Conservation (phyloP, 2,888 invertebrate species). For the Philhelius pedissequus region DNA sequence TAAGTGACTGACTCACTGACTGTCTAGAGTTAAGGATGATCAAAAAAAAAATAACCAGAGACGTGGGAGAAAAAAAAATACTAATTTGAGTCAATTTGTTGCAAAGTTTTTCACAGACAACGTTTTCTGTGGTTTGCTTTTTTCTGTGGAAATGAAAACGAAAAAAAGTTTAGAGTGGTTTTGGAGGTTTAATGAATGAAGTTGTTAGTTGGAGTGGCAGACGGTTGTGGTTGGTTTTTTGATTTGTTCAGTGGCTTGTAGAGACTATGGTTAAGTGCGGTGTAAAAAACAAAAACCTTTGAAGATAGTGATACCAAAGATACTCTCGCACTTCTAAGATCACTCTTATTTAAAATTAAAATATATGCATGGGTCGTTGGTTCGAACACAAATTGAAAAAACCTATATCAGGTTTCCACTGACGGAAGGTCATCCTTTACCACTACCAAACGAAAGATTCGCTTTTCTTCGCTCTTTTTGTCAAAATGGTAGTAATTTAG, state of each 20-base stretch:
- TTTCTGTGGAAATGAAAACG: conserved; percentile 20
- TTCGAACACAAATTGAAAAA: too few species aligned
- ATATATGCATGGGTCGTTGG: too few species aligned
- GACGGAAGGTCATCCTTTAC: too few species aligned
- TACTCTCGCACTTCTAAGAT: background rate
- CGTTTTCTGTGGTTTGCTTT: conserved; percentile 55
- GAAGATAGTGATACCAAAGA: conserved; percentile 27
- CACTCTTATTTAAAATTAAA: background rate
- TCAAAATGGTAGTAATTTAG: too few species aligned
- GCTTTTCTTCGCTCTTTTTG: too few species aligned
- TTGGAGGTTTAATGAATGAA: conserved; percentile 57
- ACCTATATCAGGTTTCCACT: too few species aligned
- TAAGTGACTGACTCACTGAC: conserved; percentile 46
- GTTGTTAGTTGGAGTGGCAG: conserved; percentile 49
- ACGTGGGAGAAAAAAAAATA: conserved; percentile 23
- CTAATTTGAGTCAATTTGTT: conserved; percentile 66
- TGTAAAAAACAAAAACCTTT: conserved; percentile 68
- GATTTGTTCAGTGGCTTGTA: conserved; percentile 56
- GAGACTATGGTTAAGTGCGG: conserved; percentile 68
- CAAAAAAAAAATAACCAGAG: conserved; percentile 14
- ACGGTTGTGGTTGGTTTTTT: conserved; percentile 35
- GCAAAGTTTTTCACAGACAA: conserved; percentile 46
- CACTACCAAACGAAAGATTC: too few species aligned
- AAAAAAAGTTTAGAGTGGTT: conserved; percentile 44
- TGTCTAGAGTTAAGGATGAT: conserved; percentile 52